Evolutionary conservation across 1,140 invertebrate genomes (phyloP).

Genomic region (Ooceraea biroi): DNA sequence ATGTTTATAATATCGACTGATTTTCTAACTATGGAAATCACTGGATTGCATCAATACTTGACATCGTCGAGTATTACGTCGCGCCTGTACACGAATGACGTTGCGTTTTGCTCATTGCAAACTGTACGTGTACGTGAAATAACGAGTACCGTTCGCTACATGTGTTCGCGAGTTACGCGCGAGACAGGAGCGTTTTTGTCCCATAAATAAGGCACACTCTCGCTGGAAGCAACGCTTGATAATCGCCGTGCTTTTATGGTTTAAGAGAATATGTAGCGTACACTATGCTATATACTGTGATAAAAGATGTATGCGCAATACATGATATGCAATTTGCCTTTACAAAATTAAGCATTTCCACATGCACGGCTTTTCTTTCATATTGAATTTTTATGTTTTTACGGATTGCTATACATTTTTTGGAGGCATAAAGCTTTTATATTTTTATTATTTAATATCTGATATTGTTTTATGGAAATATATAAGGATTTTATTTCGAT

Average conservation of each 20-base stretch:
- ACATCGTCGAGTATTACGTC: neutral
- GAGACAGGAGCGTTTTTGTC: slow-evolving; percentile 10
- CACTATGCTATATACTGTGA: slow-evolving; percentile 8
- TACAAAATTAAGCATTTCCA: neutral
- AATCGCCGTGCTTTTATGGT: slow-evolving; percentile 8
- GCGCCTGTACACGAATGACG: slow-evolving; percentile 14
- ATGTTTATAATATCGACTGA: neutral
- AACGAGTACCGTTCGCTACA: slow-evolving; percentile 34
- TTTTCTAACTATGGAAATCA: slow-evolving; percentile 7
- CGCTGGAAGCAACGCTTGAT: slow-evolving; percentile 44
- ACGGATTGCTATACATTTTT: neutral
- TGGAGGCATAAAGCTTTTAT: neutral
- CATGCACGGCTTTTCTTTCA: neutral
- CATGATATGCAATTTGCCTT: slow-evolving; percentile 12
- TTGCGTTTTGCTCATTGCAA: slow-evolving; percentile 46
- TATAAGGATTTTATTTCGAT: neutral
- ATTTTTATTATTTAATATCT: neutral
- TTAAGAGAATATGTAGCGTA: neutral
- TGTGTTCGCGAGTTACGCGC: slow-evolving; percentile 28
- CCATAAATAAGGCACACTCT: slow-evolving; percentile 39
- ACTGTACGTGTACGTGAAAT: slow-evolving; percentile 2
- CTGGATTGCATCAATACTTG: neutral
- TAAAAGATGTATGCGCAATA: neutral
- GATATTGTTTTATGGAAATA: neutral
- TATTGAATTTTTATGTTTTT: neutral